These are phyloP conservation scores for Pterostichus madidus DNA, from an alignment of 2,888 invertebrate genomes.

Conservation along the genomic window DNA sequence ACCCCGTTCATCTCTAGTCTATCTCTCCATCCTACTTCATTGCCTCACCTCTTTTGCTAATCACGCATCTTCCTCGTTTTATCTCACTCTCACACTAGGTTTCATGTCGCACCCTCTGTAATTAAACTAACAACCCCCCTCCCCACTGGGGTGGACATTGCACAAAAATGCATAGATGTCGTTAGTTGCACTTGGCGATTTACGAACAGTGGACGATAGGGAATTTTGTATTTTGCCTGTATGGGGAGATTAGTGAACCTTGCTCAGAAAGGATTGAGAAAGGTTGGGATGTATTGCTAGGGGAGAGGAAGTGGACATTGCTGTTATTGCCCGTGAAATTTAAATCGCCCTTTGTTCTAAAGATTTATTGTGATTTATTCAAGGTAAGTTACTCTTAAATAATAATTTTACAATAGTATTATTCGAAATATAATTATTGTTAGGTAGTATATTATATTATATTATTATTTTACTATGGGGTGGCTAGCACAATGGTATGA, in stretches of 20 bases:
- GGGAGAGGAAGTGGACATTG: conserved; percentile 9
- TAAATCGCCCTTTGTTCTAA: conserved; percentile 40
- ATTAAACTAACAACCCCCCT: conserved; percentile 75
- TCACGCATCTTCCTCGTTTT: conserved; percentile 50
- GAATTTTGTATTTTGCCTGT: background rate
- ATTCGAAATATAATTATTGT: too few species aligned
- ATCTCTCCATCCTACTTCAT: conserved; percentile 17
- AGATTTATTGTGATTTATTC: conserved; percentile 11
- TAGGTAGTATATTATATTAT: too few species aligned
- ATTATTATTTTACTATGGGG: too few species aligned
- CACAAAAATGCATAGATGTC: conserved; percentile 72
- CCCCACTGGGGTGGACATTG: conserved; percentile 73
- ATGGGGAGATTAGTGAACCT: background rate
- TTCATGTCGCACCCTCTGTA: conserved; percentile 72
- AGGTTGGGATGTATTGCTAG: conserved; percentile 19
- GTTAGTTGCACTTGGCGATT: conserved; percentile 56
- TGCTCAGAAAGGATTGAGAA: background rate
- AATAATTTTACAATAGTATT: too few species aligned
- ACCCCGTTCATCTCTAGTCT: conserved; percentile 45
- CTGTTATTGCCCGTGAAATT: conserved; percentile 60
- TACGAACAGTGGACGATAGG: background rate
- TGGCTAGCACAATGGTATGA: too few species aligned
- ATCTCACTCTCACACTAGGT: conserved; percentile 55
- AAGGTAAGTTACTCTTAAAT: too few species aligned
- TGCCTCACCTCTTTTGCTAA: conserved; percentile 44